phyloP scores from a whole-genome alignment of 64 coral and sea anemone species.

The Pachyseris speciosa region DNA sequence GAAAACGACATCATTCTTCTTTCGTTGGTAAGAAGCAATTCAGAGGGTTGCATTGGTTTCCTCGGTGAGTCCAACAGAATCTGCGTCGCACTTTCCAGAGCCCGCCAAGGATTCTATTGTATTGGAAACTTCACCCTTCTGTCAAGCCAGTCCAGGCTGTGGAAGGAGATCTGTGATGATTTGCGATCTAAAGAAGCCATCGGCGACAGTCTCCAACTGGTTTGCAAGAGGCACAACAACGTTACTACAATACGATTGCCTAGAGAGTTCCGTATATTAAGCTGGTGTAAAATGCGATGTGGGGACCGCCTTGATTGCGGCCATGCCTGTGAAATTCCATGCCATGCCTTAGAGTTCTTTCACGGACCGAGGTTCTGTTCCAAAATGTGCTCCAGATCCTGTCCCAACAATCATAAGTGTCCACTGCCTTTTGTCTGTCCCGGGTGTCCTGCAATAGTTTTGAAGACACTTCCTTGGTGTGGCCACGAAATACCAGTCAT shows the following conservation, averaged over 20 bases:
- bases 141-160: constrained; percentile 22
- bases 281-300: constrained; percentile 39
- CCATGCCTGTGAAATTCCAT: neutral
- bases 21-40: constrained; percentile 82
- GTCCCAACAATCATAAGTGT: neutral
- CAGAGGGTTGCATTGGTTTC: constrained; percentile 75
- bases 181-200: constrained; percentile 53
- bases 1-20: constrained; percentile 90
- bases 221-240: constrained; percentile 60
- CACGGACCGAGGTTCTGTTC: neutral
- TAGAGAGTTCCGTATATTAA: constrained; percentile 26
- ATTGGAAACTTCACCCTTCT: constrained; percentile 50
- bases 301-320: constrained; percentile 27
- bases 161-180: constrained; percentile 70
- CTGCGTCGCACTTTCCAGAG: constrained; percentile 54
- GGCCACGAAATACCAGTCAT: neutral
- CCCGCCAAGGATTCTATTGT: constrained; percentile 58
- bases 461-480: neutral
- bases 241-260: constrained; percentile 3
- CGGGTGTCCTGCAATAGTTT: neutral
- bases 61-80: constrained; percentile 60
- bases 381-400: neutral
- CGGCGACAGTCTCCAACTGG: constrained; percentile 22
- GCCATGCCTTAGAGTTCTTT: constrained; percentile 20
- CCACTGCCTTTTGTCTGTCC: neutral